Conservation (phyloP, 2,113 vertebrate species). For the Cyanistes caeruleus region DNA sequence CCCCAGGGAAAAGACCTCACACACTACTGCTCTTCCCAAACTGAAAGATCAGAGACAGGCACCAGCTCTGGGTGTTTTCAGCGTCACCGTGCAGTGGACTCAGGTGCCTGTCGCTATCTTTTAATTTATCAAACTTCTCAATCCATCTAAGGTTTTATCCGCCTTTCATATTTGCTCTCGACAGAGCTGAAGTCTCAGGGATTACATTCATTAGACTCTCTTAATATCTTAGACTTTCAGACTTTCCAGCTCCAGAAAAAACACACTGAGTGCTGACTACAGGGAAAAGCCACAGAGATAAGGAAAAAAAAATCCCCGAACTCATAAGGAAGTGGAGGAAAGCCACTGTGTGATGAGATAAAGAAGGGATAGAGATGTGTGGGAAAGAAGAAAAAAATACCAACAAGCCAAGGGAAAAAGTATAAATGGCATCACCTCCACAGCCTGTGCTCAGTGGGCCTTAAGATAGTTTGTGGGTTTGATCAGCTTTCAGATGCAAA, state of each 20-base stretch:
- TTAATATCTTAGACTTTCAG: slow-evolving; percentile 28
- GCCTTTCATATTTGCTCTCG: slow-evolving; percentile 23
- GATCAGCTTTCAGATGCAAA: not conserved
- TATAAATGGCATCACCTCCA: not conserved
- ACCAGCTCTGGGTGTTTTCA: not conserved
- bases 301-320: not conserved
- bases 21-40: not conserved
- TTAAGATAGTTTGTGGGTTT: not conserved
- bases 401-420: not conserved
- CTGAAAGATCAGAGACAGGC: not conserved
- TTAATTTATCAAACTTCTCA: slow-evolving; percentile 49
- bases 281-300: slow-evolving; percentile 46
- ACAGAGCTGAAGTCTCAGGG: slow-evolving; percentile 13
- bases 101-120: not conserved
- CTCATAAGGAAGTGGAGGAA: slow-evolving; percentile 58
- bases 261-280: slow-evolving; percentile 36
- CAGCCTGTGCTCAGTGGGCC: not conserved
- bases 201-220: slow-evolving; percentile 35
- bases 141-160: slow-evolving; percentile 3
- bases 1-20: not conserved
- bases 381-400: slow-evolving; percentile 7
- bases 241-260: slow-evolving; percentile 40
- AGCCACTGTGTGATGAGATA: slow-evolving; percentile 53
- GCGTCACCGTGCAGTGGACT: not conserved
- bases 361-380: not conserved